Evolutionary conservation across 2,113 vertebrate species (phyloP).

Genomic region (Protobothrops flavoviridis): DNA sequence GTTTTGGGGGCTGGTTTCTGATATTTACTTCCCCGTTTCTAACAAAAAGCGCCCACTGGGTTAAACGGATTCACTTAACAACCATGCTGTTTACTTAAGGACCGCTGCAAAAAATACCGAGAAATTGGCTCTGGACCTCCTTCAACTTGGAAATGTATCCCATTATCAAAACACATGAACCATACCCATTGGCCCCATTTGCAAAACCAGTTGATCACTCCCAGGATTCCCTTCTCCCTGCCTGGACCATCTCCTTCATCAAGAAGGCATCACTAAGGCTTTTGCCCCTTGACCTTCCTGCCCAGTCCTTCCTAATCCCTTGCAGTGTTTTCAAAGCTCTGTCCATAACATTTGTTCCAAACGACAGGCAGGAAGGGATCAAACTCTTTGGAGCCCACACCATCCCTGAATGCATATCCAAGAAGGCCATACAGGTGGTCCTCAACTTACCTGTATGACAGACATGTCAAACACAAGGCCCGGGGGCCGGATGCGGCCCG

Average conservation of each 20-base stretch:
- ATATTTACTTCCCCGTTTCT: neutral
- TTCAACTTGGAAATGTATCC: neutral
- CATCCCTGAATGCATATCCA: neutral
- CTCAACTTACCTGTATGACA: too few relatives aligned
- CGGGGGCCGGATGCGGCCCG: too few relatives aligned
- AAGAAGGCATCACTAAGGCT: neutral
- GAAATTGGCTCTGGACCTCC: neutral
- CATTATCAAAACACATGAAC: neutral
- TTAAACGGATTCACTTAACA: neutral
- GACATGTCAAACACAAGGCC: too few relatives aligned
- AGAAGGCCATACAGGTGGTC: neutral
- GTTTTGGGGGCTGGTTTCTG: neutral
- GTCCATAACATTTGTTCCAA: neutral
- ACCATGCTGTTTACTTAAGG: neutral
- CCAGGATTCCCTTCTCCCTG: neutral
- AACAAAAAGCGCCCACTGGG: neutral
- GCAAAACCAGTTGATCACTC: neutral
- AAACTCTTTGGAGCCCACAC: neutral
- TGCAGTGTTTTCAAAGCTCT: neutral
- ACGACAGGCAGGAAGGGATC: neutral
- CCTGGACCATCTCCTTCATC: neutral
- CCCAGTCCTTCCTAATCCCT: neutral
- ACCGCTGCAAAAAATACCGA: fast-evolving
- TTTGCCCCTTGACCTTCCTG: neutral
- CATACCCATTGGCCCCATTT: neutral